Evolutionary conservation across 2,888 invertebrate genomes (phyloP), one percentile per base, ranked within the genome.

Genomic region (Agrochola macilenta): DNA sequence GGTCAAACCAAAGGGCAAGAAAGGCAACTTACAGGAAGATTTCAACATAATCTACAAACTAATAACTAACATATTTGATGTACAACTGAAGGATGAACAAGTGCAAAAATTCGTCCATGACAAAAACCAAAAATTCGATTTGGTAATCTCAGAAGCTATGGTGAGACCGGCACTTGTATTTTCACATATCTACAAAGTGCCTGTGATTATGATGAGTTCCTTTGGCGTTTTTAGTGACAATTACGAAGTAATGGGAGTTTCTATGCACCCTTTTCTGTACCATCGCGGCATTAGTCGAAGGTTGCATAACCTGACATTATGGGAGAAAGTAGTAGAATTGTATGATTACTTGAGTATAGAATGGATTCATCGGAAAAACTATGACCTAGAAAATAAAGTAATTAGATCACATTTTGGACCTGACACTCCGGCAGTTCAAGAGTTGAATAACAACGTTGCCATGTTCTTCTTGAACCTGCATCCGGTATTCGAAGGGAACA

Each of bases 181-280:
- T 20, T 86, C 91, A 0, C 89, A 94, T 74, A 26, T 92, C 2
- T 91, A 88, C 52, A 90, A 94, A 63, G 91, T 82, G 0, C 94
- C 95, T 4, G 89, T 91, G 0, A 94, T 95, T 23, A 87, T 88
- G 74, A 78, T 95, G 0, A 93, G 93, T 82, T 94, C 94, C 0
- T 88, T 93, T 1, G 92, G 92, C 0, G 86, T 17, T 4, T 74
- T 69, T 1, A 20, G 65, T 26, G 82, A 84, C 20, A 89, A 84
- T 8, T 83, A 85, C 23, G 86, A 90, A 35, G 46, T 75, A 0
- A 57, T 92, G 5, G 93, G 93, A 1, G 89, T 90, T n/a, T 84
- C 91, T 0, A 74, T 43, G 5, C 91, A 93, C 79, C 92, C 91
- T 0, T 14, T 92, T 5, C 65, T 93, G 0, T 91, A 91, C 88